Evolutionary conservation across 2,888 invertebrate genomes (phyloP).

Genomic region (Sipha maydis): DNA sequence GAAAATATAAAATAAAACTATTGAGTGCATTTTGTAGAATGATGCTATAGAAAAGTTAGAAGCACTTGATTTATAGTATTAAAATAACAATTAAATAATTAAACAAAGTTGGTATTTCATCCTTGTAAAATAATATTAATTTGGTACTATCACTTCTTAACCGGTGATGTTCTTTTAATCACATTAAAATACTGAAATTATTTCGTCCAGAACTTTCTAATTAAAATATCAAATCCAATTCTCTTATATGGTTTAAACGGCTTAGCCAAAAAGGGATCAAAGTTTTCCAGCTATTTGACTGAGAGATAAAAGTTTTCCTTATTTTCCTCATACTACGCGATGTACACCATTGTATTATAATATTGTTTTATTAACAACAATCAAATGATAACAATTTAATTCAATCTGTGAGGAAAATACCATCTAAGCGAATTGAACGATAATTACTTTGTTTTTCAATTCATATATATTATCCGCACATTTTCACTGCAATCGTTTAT

Average conservation of each 20-base stretch:
- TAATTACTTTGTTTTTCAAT: not conserved
- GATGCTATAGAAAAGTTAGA: too few species aligned
- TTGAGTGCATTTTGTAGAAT: too few species aligned
- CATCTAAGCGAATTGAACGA: not conserved
- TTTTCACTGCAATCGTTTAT: too few species aligned
- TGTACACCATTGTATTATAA: not conserved
- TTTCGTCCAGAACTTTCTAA: not conserved
- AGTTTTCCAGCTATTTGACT: constrained; percentile 1
- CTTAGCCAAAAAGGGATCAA: not conserved
- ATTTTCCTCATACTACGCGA: not conserved
- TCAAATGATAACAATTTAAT: not conserved
- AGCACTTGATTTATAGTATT: too few species aligned
- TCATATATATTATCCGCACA: not conserved
- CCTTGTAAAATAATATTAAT: constrained; percentile 9
- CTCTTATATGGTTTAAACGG: not conserved
- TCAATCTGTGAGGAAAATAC: not conserved
- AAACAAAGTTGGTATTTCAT: constrained; percentile 5
- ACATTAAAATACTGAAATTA: not conserved
- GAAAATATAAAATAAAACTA: too few species aligned
- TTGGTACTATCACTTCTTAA: not conserved
- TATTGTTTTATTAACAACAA: not conserved
- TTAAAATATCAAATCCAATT: constrained; percentile 21
- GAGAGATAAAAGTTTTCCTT: constrained; percentile 1
- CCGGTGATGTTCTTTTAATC: not conserved
- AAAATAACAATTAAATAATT: not conserved